phyloP scores from a whole-genome alignment of 2,113 vertebrate species.

The Grantiella picta region DNA sequence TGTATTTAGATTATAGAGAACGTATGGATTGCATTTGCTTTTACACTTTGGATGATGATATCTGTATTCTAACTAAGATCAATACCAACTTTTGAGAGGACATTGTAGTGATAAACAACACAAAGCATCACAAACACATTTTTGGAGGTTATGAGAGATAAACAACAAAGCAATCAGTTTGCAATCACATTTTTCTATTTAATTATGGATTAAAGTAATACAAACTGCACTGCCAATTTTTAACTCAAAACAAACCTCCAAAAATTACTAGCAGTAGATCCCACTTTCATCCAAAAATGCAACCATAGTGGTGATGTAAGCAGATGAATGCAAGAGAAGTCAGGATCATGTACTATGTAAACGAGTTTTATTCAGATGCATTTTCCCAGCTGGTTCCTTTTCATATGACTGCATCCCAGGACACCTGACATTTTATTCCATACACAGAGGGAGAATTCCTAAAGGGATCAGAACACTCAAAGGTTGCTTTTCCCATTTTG shows the following conservation, averaged over 20 bases:
- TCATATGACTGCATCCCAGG: neutral
- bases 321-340: neutral
- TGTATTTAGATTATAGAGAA: neutral
- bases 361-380: neutral
- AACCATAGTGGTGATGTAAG: neutral
- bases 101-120: neutral
- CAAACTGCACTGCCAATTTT: neutral
- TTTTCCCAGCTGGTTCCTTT: neutral
- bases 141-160: neutral
- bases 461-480: neutral
- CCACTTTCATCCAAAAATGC: neutral
- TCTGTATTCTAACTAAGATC: neutral
- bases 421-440: neutral
- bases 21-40: neutral
- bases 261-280: neutral
- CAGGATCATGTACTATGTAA: neutral
- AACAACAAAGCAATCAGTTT: neutral
- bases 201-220: neutral
- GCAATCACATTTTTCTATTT: neutral
- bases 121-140: neutral
- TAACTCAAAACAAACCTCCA: neutral
- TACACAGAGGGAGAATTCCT: neutral
- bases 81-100: neutral
- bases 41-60: neutral
- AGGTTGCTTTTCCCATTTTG: neutral